Evolutionary conservation across 2,113 vertebrate species (phyloP), one percentile per base, ranked within the genome.

Genomic region (Passer montanus): DNA sequence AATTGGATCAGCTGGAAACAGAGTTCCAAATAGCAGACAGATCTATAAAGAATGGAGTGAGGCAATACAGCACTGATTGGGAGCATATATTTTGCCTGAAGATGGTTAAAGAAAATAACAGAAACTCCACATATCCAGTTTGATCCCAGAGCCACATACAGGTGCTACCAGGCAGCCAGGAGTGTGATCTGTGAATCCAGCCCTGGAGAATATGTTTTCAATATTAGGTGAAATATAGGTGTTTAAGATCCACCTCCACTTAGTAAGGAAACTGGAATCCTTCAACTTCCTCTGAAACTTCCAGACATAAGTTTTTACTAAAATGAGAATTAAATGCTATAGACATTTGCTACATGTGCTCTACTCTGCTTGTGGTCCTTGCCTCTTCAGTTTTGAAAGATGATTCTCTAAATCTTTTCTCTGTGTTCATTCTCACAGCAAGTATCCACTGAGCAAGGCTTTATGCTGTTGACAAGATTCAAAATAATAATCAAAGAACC

Each of bases 291-390:
- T 55, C 44, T 76, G 46, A 93, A 83, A 64, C 3, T 60, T 69
- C 37, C 20, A 69, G 49, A 55, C 15, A 20, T 41, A 55, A 72
- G 3, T 11, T 73, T 88, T 68, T 33, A 79, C 39, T 90, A 81
- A 82, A 66, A 69, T 62, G n/a, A 80, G 11, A 62, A 43, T 41
- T 81, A 37, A 30, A 50, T 63, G 11, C n/a, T 41, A 5, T 28
- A 62, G n/a, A 18, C 46, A 17, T 22, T 22, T 92, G 21, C 21
- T 63, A 33, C 30, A 53, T 0, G 0, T 26, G 13, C 8, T 70
- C 23, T 69, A 37, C 68, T 77, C 28, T 89, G n/a, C 31, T 41
- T 3, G 1, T 75, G 27, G 21, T 56, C 16, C 43, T 62, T 84
- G 50, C 20, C 8, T 50, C 26, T 82, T 60, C 26, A 28, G 2